These are phyloP conservation scores for Drosophila maculinotata DNA, from an alignment of 2,888 invertebrate genomes.

Conservation along the genomic window DNA sequence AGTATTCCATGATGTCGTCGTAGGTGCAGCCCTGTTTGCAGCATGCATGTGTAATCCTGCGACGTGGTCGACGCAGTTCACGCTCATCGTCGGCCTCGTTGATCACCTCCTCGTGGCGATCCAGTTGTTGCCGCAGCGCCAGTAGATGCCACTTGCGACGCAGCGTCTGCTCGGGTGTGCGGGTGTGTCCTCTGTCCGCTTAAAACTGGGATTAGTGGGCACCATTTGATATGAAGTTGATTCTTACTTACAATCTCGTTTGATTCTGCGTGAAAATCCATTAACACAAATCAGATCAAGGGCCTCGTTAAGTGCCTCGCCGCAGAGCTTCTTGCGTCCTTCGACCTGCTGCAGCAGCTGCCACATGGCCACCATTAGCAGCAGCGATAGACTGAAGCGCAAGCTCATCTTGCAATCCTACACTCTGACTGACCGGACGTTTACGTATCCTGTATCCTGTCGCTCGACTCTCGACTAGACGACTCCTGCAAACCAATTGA, in stretches of 20 bases:
- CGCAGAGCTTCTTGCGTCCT: constrained; percentile 64
- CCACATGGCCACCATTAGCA: constrained; percentile 58
- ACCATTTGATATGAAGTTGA: no score
- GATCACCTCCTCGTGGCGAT: constrained; percentile 10
- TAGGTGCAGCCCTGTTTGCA: constrained; percentile 71
- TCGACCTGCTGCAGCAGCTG: constrained; percentile 57
- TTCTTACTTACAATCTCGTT: constrained; percentile 73
- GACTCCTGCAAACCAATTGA: constrained; percentile 23
- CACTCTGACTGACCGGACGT: constrained; percentile 28
- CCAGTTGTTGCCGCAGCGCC: constrained; percentile 39
- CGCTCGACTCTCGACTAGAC: constrained; percentile 18
- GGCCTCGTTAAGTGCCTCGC: constrained; percentile 61
- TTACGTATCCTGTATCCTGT: constrained; percentile 23
- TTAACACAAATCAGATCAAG: constrained; percentile 69
- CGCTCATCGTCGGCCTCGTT: constrained; percentile 15
- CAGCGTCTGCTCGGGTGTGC: constrained; percentile 33
- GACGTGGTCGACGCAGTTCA: constrained; percentile 57
- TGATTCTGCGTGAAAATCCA: constrained; percentile 63
- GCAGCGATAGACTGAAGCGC: constrained; percentile 52
- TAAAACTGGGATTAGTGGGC: constrained; percentile 37
- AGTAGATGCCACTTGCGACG: constrained; percentile 39
- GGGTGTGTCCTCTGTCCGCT: constrained; percentile 42
- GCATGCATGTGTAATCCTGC: constrained; percentile 66
- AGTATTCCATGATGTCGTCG: constrained; percentile 66
- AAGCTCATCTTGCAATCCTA: constrained; percentile 55